These are phyloP conservation scores for Mixornis gularis DNA, from an alignment of 2,113 vertebrate genomes.

Conservation along the genomic window DNA sequence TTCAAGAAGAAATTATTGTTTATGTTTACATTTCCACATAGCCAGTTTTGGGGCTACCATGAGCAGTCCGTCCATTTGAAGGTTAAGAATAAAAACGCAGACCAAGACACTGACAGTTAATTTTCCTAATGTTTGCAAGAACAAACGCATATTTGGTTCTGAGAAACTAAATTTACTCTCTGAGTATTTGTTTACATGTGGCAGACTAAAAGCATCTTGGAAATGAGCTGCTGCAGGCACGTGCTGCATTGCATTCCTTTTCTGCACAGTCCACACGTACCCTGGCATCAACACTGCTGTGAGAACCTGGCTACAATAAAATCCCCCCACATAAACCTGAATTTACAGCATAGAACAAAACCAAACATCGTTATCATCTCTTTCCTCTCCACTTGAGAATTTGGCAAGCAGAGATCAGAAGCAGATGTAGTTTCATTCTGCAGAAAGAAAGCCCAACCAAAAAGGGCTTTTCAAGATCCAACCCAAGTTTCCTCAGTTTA, in stretches of 20 bases:
- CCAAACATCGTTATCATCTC: neutral
- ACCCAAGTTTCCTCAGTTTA: neutral
- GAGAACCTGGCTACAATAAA: neutral
- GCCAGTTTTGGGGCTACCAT: neutral
- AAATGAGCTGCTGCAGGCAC: neutral
- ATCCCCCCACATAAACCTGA: neutral
- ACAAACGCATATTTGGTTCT: neutral
- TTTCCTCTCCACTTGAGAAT: neutral
- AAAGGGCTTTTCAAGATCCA: neutral
- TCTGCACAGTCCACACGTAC: neutral
- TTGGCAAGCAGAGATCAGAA: neutral
- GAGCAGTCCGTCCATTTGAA: neutral
- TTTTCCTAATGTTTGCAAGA: neutral
- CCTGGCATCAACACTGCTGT: neutral
- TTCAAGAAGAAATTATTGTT: slow-evolving; percentile 5
- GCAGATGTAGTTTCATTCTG: neutral
- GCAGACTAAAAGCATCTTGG: neutral
- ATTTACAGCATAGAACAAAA: neutral
- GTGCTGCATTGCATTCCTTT: neutral
- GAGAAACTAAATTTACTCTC: neutral
- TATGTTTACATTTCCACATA: neutral
- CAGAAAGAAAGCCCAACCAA: neutral
- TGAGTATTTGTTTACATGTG: slow-evolving; percentile 3
- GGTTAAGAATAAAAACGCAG: neutral
- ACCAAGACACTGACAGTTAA: neutral